phyloP scores from a whole-genome alignment of 2,888 invertebrate genomes.

The Agonopterix heracliana region DNA sequence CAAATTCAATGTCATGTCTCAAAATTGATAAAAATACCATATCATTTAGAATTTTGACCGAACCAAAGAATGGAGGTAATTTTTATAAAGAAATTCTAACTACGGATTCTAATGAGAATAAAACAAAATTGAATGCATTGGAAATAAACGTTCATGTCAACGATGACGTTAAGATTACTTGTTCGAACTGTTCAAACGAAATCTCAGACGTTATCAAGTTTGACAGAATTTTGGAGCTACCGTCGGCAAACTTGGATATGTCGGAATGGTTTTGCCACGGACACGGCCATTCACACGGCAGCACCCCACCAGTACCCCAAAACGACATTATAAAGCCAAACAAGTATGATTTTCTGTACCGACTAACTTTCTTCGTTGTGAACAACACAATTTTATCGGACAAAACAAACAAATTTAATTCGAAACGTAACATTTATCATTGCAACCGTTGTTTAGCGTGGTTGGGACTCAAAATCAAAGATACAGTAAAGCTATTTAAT shows the following conservation, averaged over 20 bases:
- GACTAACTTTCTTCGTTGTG: conserved; percentile 72
- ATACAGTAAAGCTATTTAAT: conserved; percentile 73
- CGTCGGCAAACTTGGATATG: conserved; percentile 75
- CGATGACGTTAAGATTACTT: conserved; percentile 46
- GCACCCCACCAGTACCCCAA: conserved; percentile 7
- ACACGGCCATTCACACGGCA: conserved; percentile 30
- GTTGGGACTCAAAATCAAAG: conserved; percentile 70
- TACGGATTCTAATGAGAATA: conserved; percentile 25
- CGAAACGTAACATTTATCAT: conserved; percentile 60
- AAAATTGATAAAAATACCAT: conserved; percentile 64
- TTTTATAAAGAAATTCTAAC: conserved; percentile 62
- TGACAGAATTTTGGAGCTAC: conserved; percentile 77
- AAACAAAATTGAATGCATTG: conserved; percentile 30
- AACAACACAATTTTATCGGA: conserved; percentile 53
- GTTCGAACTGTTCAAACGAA: conserved; percentile 61
- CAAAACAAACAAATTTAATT: conserved; percentile 61
- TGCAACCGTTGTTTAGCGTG: conserved; percentile 77
- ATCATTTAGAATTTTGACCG: conserved; percentile 66
- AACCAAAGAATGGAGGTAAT: conserved; percentile 61
- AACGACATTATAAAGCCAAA: conserved; percentile 57
- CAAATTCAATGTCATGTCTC: conserved; percentile 69
- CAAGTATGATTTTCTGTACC: conserved; percentile 74
- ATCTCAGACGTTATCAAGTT: conserved; percentile 69
- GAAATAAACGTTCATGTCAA: conserved; percentile 45
- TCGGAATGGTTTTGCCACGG: conserved; percentile 82